Evolutionary conservation across 2,888 invertebrate species (phyloP), one percentile per base, ranked within the genome.

Genomic region (Tigriopus californicus): DNA sequence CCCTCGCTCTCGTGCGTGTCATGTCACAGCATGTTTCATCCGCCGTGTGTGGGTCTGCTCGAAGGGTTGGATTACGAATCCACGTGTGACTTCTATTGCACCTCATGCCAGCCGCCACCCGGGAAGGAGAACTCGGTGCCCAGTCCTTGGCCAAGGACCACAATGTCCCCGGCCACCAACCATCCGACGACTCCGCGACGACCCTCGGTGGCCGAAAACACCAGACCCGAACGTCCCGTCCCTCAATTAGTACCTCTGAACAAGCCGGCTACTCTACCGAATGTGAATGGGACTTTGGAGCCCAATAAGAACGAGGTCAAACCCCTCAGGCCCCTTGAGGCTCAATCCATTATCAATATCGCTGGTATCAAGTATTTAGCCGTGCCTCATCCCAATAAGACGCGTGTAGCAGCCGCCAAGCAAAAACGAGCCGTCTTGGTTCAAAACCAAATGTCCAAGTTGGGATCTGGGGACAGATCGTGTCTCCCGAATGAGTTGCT

Each of bases 351-450:
- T 5, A 40, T 58, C 24, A 58, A 58, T 41, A 58, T 58, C 33
- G 58, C 47, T 10, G 58, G 58, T 13, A 58, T 44, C 15, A 58
- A 58, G 40, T 58, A 47, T 25, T 49, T 58, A 25, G 58, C 49
- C 15, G 47, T 58, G 10, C 58, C 58, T 24, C 56, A 41, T 5
- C 12, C 12, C 4, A 22, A 46, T 20, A 24, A 22, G 18, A 47
- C 44, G 8, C 47, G 24, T 13, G 46, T 24, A 15, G 18, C 18
- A 8, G 18, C 46, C 20, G 20, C 46, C 15, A 46, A 46, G 8
- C 46, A 20, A 10, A 46, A 46, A 20, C 33, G 25, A 12, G 52
- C 52, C 13, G 33, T 33, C 8, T 8, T 33, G 8, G 33, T 33
- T 33, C 33, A 33, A 33, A 33, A 33, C 8, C 33, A 33, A 8